A percentile compares a stretch with the other conserved stretches of the same genome.
Evolutionary conservation across 2,797 vertebrate species (phyloP).

Genomic region (Remorina albescens): DNA sequence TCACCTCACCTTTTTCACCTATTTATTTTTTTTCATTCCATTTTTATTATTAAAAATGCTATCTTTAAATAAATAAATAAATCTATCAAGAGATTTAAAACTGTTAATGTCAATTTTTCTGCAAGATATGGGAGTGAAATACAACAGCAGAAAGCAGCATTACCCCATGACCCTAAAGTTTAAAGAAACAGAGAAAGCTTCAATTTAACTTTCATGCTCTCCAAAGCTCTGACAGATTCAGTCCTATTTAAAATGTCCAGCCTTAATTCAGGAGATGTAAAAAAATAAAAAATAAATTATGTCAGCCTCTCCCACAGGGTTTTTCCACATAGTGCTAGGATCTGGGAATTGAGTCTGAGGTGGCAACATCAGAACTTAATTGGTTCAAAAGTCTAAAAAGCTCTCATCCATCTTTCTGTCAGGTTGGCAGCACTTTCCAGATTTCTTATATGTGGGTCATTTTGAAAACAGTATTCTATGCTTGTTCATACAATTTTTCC

Average conservation of each 20-base stretch:
- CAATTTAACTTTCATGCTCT: constrained; percentile 32
- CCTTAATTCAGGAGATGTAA: constrained; percentile 53
- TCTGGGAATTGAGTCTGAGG: constrained; percentile 57
- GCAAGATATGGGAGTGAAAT: background rate
- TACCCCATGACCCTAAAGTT: constrained; percentile 23
- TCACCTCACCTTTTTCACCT: background rate
- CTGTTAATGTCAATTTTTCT: constrained; percentile 24
- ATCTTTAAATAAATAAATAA: background rate
- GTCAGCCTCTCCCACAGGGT: constrained; percentile 61
- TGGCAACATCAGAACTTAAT: constrained; percentile 70
- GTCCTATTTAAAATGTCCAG: constrained; percentile 71
- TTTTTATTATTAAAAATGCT: constrained; percentile 4
- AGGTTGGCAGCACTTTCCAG: constrained; percentile 16
- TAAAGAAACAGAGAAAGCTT: constrained; percentile 18
- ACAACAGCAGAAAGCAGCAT: constrained; percentile 14
- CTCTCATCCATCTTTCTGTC: constrained; percentile 63
- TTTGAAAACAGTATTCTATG: constrained; percentile 27
- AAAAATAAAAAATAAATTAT: constrained; percentile 22
- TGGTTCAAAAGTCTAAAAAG: constrained; percentile 69
- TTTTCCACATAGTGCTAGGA: constrained; percentile 37
- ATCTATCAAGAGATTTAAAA: constrained; percentile 8
- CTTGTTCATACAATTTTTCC: constrained; percentile 19
- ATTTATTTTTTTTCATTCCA: too few species aligned
- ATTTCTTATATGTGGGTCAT: constrained; percentile 18
- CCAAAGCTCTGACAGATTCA: constrained; percentile 64